Evolutionary conservation across 2,113 vertebrate genomes (phyloP), one percentile per base, ranked within the genome.

Genomic region (Gallinago undulata): DNA sequence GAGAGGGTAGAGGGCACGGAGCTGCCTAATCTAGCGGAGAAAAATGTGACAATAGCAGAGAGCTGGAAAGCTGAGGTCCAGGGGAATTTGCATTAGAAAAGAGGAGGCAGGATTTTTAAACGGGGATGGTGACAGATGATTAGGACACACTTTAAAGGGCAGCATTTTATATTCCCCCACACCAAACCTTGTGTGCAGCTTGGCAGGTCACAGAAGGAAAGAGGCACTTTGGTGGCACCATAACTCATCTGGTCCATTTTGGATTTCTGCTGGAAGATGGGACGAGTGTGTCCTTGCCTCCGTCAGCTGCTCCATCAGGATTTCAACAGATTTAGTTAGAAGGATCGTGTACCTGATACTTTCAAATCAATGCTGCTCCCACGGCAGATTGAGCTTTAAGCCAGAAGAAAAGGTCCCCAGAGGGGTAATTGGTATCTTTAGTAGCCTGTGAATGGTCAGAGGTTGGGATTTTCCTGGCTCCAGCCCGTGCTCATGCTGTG

Each of bases 391-490:
- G 73, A 64, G 74, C 43, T 75, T 72, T 39, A 68, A 70, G 73
- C 11, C 79, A 68, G 68, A 59, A 78, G 55, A 70, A 3, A 16
- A 24, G 43, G 4, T 59, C 35, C 50, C 67, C 43, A 24, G 53
- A 55, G 45, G 51, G 22, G 21, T 9, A 37, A n/a, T 43, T 60
- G 59, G 31, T 63, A 25, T 37, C 30, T 84, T 89, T 27, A 67
- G 50, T 6, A 74, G 37, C n/a, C 60, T 72, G 33, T 13, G 60
- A 72, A 19, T 2, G 4, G 35, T 48, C 84, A 76, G 53, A 84
- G 64, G 47, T 37, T 43, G 75, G 59, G 67, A 86, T 92, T 92
- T 93, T 93, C 92, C 85, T 51, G 45, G 19, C 57, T 91, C 28
- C 72, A 66, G 41, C 43, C 79, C 0, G 0, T 39, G 50, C 23